A percentile compares a stretch with the other conserved stretches of the same genome.
Conservation (phyloP, 2,797 vertebrate species). For the Otolemur crassicaudatus region DNA sequence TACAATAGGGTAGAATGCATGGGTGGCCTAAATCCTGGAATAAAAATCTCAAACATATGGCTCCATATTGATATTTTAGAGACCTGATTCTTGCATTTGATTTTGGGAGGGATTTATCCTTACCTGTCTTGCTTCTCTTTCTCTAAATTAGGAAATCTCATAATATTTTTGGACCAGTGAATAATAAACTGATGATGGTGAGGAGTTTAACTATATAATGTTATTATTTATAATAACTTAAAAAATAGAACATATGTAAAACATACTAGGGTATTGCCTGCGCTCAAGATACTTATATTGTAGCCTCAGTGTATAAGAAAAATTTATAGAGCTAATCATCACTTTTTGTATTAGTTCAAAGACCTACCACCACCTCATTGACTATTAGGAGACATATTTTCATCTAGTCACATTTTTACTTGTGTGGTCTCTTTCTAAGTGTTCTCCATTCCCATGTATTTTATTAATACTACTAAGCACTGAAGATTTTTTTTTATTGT, state of each 20-base stretch:
- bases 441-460: constrained; percentile 49
- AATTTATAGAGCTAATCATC: constrained; percentile 64
- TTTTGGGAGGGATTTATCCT: constrained; percentile 58
- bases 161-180: background rate
- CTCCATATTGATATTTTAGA: constrained; percentile 23
- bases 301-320: constrained; percentile 12
- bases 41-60: constrained; percentile 42
- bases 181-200: constrained; percentile 35
- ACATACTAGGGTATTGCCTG: constrained; percentile 62
- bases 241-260: constrained; percentile 70
- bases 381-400: constrained; percentile 62
- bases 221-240: constrained; percentile 56
- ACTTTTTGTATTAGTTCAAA: constrained; percentile 65
- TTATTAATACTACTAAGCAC: constrained; percentile 52
- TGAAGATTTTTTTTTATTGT: background rate
- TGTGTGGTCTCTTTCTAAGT: constrained; percentile 69
- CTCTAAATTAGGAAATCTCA: constrained; percentile 42
- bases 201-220: constrained; percentile 25
- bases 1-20: constrained; percentile 34
- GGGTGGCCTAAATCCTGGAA: constrained; percentile 29
- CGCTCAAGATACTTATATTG: constrained; percentile 54
- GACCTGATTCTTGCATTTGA: constrained; percentile 65
- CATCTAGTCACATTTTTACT: constrained; percentile 57
- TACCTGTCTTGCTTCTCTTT: constrained; percentile 30
- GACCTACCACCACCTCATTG: constrained; percentile 54